Base-by-base conservation (phyloP, 2,888 invertebrate species). In the Gari tellinella region DNA sequence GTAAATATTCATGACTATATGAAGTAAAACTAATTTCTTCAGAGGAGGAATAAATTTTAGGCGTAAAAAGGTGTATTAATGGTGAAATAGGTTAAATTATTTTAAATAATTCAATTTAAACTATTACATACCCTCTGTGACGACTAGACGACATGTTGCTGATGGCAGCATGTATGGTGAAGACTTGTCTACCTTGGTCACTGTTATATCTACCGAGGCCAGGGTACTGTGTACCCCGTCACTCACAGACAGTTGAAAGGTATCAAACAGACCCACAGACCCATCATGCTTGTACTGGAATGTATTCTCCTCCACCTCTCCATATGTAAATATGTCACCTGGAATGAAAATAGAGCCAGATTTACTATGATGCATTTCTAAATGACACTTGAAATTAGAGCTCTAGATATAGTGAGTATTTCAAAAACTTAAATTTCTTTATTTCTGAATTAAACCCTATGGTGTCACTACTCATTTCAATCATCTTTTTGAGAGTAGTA, bases 51-150 rank as follows among this genome's bases (percentile, higher is more conserved):
- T n/a, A n/a, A n/a, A n/a, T n/a, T n/a, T n/a, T n/a, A n/a, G n/a
- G n/a, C n/a, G n/a, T n/a, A n/a, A n/a, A n/a, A n/a, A n/a, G n/a
- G n/a, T n/a, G n/a, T n/a, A n/a, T n/a, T n/a, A n/a, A n/a, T n/a
- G n/a, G n/a, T n/a, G n/a, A n/a, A n/a, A n/a, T n/a, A n/a, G n/a
- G n/a, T n/a, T n/a, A n/a, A n/a, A n/a, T n/a, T n/a, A n/a, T n/a
- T n/a, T n/a, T n/a, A n/a, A n/a, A n/a, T n/a, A n/a, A n/a, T n/a
- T n/a, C n/a, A n/a, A n/a, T n/a, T n/a, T n/a, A n/a, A n/a, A n/a
- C n/a, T n/a, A n/a, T n/a, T n/a, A n/a, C n/a, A 23, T 67, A 88
- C 89, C 88, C 84, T 89, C 89, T 40, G 82, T 82, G 23, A 89
- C 75, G 53, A 81, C 81, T 23, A 88, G 64, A 19, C 82, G 79